Evolutionary conservation across 2,797 vertebrate genomes (phyloP), one percentile per base, ranked within the genome.

Genomic region (Apogon hyalosoma): DNA sequence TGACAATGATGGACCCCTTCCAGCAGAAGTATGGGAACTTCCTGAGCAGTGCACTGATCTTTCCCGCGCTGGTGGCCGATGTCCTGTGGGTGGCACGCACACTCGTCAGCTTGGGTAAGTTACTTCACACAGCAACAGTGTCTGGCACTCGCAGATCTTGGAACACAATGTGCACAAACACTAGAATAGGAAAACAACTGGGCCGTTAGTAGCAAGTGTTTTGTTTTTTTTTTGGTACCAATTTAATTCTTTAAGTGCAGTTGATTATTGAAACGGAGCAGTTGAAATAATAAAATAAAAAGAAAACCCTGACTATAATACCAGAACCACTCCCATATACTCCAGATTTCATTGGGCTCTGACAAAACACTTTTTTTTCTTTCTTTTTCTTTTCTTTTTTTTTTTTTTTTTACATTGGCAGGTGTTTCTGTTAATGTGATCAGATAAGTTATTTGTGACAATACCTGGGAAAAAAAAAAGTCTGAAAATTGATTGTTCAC

Each of bases 1-100:
- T 95, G 78, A 95, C 95, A 0, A 91, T 96, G 89, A 95, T 95
- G 94, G 95, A 96, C 69, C 95, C 95, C 0, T 91, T 96, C 69
- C 94, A 90, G 28, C 42, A 88, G 73, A 93, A 91, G 70, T 93
- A 94, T 58, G 93, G 93, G 42, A 90, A 91, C 84, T 19, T 93
- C 86, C 73, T 96, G 90, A 93, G 93, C 92, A 90, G 84, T 86
- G 85, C 90, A 62, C 76, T 92, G 62, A 90, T 91, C 65, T 67
- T 92, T 45, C 88, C 90, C 0, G 88, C 90, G 5, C 79, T 92
- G 21, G 80, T 92, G 33, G 88, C 89, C 0, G 91, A 92, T 16
- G 89, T 92, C 58, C 79, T 92, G 63, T 92, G 90, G 91, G 90
- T 92, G 77, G 87, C 91, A 49, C 89, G 91, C 65, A 92, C 91